Base-by-base conservation (phyloP, 1,140 invertebrate species). In the Sinella curviseta region DNA sequence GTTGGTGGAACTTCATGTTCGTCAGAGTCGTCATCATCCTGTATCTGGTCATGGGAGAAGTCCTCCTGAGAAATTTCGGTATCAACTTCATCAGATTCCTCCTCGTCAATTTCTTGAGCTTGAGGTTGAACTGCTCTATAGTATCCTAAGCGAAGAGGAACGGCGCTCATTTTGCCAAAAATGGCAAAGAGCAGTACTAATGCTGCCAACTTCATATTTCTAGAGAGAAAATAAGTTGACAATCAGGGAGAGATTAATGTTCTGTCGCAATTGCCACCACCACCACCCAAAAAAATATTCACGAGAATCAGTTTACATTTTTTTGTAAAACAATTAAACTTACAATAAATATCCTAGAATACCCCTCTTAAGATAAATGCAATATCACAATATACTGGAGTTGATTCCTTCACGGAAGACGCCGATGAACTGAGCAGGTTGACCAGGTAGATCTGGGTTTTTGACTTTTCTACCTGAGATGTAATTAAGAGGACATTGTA, bases 391-490 rank as follows among this genome's bases (percentile, higher is more conserved):
- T 76, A 35, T 28, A n/a, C 36, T 39, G 60, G 67, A 74, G 48
- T 48, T 78, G 65, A 74, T 54, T 74, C 67, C 54, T 78, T 36
- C 35, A 55, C 36, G 39, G 28, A 78, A 74, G 77, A 54, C 73
- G 67, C 67, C 65, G 73, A 74, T 78, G 65, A 74, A 78, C 77
- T 78, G 67, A 73, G 73, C 33, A 35, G 48, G 39, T 57, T 48
- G 65, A 74, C 65, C 70, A 78, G 65, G 30, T 70, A 78, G 65
- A 78, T 54, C 73, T 78, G 35, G 77, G 36, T 39, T 78, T 78
- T 78, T 78, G 77, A 78, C 77, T 78, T 54, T 48, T 39, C 31
- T 78, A 31, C 12, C 31, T 31, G 12, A 33, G 28, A 8, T 33
- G 65, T 33, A 30, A 70, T 70, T 70, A 70, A 70, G 31, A 70